phyloP scores from a whole-genome alignment of 2,797 vertebrate species.

The Garrulus glandarius region DNA sequence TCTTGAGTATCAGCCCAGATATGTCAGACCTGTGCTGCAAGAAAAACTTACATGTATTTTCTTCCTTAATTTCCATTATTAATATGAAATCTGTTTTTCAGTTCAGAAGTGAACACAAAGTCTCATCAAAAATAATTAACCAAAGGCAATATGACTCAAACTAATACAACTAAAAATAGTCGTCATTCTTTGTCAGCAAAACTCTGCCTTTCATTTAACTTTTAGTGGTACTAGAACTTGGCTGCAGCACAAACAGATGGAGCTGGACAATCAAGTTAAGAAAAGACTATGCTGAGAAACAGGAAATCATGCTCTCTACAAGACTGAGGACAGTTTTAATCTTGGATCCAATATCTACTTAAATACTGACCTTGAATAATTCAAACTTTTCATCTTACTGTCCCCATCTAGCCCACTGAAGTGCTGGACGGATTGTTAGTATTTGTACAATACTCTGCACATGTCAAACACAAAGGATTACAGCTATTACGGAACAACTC shows the following conservation, averaged over 20 bases:
- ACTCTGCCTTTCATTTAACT: not conserved
- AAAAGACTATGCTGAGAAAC: not conserved
- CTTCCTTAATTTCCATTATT: not conserved
- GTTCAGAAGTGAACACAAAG: not conserved
- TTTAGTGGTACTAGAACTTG: not conserved
- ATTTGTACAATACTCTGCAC: slow-evolving; percentile 11
- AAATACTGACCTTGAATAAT: not conserved
- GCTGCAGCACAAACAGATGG: not conserved
- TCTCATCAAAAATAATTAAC: not conserved
- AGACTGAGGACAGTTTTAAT: not conserved
- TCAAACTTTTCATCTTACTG: slow-evolving; percentile 3
- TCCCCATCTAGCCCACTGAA: not conserved
- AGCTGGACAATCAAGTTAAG: not conserved
- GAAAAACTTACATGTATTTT: not conserved
- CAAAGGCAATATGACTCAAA: not conserved
- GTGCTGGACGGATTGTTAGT: slow-evolving; percentile 19
- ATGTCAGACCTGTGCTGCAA: not conserved
- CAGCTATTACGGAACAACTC: not conserved
- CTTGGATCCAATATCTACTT: slow-evolving; percentile 12
- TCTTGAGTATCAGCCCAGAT: not conserved
- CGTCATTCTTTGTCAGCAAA: not conserved
- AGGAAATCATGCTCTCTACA: not conserved
- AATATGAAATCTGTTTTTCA: not conserved
- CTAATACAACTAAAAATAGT: not conserved
- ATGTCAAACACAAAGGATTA: not conserved